Base-by-base conservation (phyloP, 2,797 vertebrate species). In the Odontamblyopus rebecca region DNA sequence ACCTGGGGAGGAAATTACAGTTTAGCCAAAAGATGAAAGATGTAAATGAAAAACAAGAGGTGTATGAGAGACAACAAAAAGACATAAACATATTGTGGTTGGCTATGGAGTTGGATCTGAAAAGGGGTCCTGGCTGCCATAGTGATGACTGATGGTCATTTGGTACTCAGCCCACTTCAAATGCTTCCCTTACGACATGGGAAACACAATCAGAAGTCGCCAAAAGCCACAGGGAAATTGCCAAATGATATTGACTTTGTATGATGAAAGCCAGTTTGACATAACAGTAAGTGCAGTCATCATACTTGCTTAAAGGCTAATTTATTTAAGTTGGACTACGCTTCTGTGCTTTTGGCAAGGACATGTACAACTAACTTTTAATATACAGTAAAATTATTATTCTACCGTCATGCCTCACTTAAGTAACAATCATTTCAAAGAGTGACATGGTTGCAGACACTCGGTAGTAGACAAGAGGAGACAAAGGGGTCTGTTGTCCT, bases 1-100 rank as follows among this genome's bases (percentile, higher is more conserved):
- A 53, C 11, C 19, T 38, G 69, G 53, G 1, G 38, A 51, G 71
- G 70, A 57, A 70, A 74, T 44, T 19, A 29, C 71, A 64, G 69
- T 69, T 61, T 66, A 64, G 68, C 65, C 73, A 32, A 67, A 68
- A 69, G 53, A 71, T 0, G 6, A 51, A 48, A 32, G 61, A 59
- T 29, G 72, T 81, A 48, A 48, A 29, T 59, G 50, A 23, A 71
- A 68, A 26, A 64, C 3, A 53, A 29, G 32, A 12, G 30, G 76
- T 62, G 78, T 68, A 76, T 71, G 76, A 83, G 86, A 89, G 90
- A 89, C 87, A 87, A 89, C 80, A 71, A 80, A 78, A 88, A 80
- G 80, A 89, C 73, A 75, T 75, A 80, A 89, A 87, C 78, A 88
- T 77, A 71, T 70, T 63, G 66, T n/a, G 66, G 71, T 60, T 85